Evolutionary conservation across 1,140 invertebrate species (phyloP), one percentile per base, ranked within the genome.

Genomic region (Hycleus cichorii): DNA sequence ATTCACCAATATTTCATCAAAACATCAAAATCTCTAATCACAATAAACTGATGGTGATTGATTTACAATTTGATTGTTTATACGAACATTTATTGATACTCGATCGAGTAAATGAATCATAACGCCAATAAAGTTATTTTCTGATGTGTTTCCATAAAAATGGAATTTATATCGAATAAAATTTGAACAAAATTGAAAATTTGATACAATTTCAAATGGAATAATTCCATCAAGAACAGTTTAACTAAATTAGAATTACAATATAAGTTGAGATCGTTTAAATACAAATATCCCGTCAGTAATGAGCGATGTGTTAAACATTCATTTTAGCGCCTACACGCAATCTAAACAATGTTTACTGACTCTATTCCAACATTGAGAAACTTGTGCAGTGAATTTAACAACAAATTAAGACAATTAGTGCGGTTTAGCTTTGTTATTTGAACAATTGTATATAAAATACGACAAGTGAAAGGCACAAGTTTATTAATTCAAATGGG

Each of bases 391-490:
- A 47, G 45, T 56, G 53, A 49, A 48, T 45, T 40, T 50, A 56
- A 60, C 53, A 56, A 60, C 53, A 39, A 60, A 60, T 60, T 60
- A 60, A 60, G 47, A 56, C 48, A 60, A 61, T 61, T 61, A 61
- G 49, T 1, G 18, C 48, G 47, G 55, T 53, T 61, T 27, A 52
- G 40, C 59, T 61, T 58, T 57, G 50, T 39, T 39, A 52, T 49
- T 47, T 57, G 52, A 42, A 42, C 32, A 32, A 32, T 32, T 32
- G 32, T 32, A 32, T 32, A 32, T 32, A 32, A 32, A 32, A 32
- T 32, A 32, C 7, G 32, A 5, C 18, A 18, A 18, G 18, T 32
- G 32, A 32, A 32, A 5, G 32, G 32, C 32, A 32, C 32, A 32
- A 32, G 4, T 32, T 32, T 32, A 32, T 32, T 32, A 32, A 32